Base-by-base conservation (phyloP, 2,797 vertebrate genomes). In the Falco novaeseelandiae region DNA sequence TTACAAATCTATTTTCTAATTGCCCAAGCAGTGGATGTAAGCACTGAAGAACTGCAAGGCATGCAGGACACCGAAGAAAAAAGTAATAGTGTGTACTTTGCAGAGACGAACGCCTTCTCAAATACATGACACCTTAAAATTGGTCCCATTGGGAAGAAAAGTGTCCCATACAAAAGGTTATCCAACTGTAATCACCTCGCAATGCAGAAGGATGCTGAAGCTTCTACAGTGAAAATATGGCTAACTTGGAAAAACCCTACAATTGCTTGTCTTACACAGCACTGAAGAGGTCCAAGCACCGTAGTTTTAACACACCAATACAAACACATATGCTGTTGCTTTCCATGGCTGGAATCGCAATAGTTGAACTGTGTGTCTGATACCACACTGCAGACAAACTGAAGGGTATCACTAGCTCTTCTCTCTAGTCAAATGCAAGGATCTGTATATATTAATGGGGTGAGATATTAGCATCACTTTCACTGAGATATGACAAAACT, bases 231-330 rank as follows among this genome's bases (percentile, higher is more conserved):
- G 15, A 52, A 69, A 91, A 70, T 21, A 74, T 0, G 15, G 26
- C 14, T 38, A 48, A 57, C 8, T 11, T 34, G 10, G 49, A 8
- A 40, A 61, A 61, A 8, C 59, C 59, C 11, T 34, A 40, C 6
- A 55, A 25, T 8, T 42, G 22, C 32, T 73, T n/a, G 7, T n/a
- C 19, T 54, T 46, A 32, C n/a, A 70, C 15, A 25, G 18, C 8
- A 36, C 10, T 21, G 13, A 73, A 38, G 38, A 80, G 30, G 38
- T 54, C n/a, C 20, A 11, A 59, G 14, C 26, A 52, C 48, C 0
- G 0, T 12, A 26, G 30, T 46, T 63, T 40, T 57, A 52, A 44
- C 5, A 4, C 7, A 44, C 10, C 1, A 1, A 23, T 6, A 17
- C 12, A 18, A 29, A 63, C 11, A 19, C 2, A 10, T 6, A 23